These are phyloP conservation scores for Varecia variegata DNA, from an alignment of 2,797 vertebrate species.

Conservation along the genomic window DNA sequence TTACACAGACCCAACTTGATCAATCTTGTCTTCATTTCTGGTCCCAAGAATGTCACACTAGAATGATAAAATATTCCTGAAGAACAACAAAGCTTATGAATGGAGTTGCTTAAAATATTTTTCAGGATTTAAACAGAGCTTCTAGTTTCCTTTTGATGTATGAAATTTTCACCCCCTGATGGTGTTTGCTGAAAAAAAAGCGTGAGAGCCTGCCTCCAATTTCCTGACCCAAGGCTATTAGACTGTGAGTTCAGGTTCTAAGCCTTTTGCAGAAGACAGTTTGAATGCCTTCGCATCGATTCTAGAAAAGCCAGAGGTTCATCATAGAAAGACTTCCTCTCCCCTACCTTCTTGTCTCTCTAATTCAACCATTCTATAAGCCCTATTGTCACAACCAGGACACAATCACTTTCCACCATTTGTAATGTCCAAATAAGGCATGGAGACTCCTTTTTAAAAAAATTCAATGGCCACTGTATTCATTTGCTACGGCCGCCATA, in stretches of 20 bases:
- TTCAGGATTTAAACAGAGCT: neutral
- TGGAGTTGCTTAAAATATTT: neutral
- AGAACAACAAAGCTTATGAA: neutral
- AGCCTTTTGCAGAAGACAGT: neutral
- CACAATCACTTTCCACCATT: neutral
- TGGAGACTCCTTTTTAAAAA: neutral
- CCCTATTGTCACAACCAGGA: neutral
- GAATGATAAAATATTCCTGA: neutral
- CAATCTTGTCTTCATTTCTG: neutral
- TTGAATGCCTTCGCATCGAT: neutral
- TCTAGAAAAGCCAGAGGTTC: too few relatives aligned
- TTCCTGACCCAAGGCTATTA: too few relatives aligned
- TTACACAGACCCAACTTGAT: too few relatives aligned
- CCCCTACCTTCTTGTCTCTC: neutral
- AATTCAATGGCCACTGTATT: accelerated
- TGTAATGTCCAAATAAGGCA: too few relatives aligned
- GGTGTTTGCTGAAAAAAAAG: neutral
- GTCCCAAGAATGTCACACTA: neutral
- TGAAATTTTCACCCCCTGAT: neutral
- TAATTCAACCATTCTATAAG: neutral
- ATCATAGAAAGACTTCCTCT: too few relatives aligned
- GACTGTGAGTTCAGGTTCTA: too few relatives aligned
- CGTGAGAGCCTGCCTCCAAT: too few relatives aligned
- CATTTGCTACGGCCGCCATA: neutral
- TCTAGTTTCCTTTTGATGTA: neutral